Base-by-base conservation (phyloP, 1,140 invertebrate genomes). In the Penaeus vannamei region DNA sequence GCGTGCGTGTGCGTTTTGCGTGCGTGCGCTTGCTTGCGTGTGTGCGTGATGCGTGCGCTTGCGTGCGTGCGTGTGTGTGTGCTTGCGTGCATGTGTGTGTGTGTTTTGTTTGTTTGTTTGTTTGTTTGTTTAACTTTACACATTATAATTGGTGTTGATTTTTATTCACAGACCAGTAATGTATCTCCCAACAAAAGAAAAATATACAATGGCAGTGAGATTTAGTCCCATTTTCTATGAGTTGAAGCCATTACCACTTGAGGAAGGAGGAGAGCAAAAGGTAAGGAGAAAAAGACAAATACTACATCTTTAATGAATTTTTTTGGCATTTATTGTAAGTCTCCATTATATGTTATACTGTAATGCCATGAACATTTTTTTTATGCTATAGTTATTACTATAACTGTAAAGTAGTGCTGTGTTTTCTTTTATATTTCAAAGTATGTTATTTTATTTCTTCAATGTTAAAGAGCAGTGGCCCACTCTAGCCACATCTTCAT, bases 181-280 rank as follows among this genome's bases (percentile, higher is more conserved):
- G 90, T 94, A 97, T 79, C 93, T 98, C 32, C 98, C 98, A 19
- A 96, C 96, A 91, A 94, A 95, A 60, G 95, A 96, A 90, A 95
- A 98, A 92, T 95, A 95, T 77, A 96, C 97, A 2, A 94, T 98
- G 82, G 97, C 95, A 66, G 96, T 96, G 7, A 94, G 96, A 90
- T 99, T 96, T 93, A 97, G 96, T 92, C 97, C 97, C 17, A 92
- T 96, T 19, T 94, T 96, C 79, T 98, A 96, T 93, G 93, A 95
- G 92, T 93, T 96, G 12, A 93, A 95, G 69, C 81, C 79, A 36
- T 59, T 85, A 46, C 83, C 83, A 60, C 60, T 29, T 46, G 76
- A 85, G 53, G 84, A 85, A 64, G 83, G 77, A 59, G 60, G 42
- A 62, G 69, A 87, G n/a, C 32, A 26, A 42, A 53, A 79, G 62